phyloP scores from a whole-genome alignment of 2,113 vertebrate genomes.

The Hiodon tergisus region DNA sequence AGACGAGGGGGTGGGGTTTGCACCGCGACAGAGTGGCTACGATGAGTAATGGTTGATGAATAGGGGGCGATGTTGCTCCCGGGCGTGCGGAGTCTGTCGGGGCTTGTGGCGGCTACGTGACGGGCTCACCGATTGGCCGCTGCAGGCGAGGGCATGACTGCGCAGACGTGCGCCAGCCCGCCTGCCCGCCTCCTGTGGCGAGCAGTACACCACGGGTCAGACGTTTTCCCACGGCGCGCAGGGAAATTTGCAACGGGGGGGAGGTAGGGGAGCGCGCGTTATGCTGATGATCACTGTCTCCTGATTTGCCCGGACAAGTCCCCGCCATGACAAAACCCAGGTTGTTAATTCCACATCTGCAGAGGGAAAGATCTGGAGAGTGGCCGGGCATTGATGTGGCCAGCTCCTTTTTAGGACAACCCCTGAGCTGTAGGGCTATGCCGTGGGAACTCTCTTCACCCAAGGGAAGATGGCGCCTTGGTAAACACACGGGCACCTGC shows the following conservation, averaged over 20 bases:
- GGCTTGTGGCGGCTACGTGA: slow-evolving; percentile 54
- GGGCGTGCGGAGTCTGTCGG: slow-evolving; percentile 56
- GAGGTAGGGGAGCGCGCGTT: not conserved
- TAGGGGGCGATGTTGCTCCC: slow-evolving; percentile 38
- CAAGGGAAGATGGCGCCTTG: slow-evolving; percentile 10
- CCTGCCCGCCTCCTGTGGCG: slow-evolving; percentile 22
- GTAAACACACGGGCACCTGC: slow-evolving; percentile 7
- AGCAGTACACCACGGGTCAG: not conserved
- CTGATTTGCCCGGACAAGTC: not conserved
- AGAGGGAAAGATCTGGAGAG: not conserved
- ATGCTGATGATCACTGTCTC: slow-evolving; percentile 9
- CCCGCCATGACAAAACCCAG: not conserved
- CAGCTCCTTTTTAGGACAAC: not conserved
- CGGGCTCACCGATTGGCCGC: slow-evolving; percentile 62
- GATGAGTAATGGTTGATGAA: slow-evolving; percentile 39
- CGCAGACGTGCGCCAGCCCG: slow-evolving; percentile 57
- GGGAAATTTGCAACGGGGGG: not conserved
- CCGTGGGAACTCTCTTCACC: not conserved
- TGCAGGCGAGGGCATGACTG: slow-evolving; percentile 67
- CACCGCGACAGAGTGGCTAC: slow-evolving; percentile 19
- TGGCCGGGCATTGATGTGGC: not conserved
- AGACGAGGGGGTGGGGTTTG: slow-evolving; percentile 36
- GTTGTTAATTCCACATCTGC: not conserved
- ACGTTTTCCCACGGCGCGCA: slow-evolving; percentile 18
- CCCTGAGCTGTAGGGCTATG: too few relatives aligned